phyloP scores from a whole-genome alignment of 1,140 invertebrate genomes.

The Drosophila leontia region DNA sequence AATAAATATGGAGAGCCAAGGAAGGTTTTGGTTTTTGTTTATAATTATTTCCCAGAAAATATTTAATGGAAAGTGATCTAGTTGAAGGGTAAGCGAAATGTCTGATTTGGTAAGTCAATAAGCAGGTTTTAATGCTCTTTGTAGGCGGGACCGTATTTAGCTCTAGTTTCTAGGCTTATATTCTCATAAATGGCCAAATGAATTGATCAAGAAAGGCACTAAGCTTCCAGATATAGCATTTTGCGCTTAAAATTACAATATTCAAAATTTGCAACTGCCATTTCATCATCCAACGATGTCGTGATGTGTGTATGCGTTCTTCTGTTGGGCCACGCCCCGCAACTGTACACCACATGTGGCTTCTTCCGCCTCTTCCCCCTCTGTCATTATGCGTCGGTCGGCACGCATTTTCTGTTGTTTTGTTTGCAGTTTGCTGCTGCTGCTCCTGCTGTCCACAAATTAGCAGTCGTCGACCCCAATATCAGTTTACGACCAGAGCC shows the following conservation, averaged over 20 bases:
- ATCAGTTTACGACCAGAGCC: slow-evolving; percentile 72
- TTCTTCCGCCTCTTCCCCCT: slow-evolving; percentile 10
- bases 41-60: neutral
- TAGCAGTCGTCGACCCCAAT: slow-evolving; percentile 83
- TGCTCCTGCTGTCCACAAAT: slow-evolving; percentile 66
- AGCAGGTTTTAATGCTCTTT: neutral
- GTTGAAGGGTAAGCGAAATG: neutral
- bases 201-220: neutral
- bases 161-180: neutral
- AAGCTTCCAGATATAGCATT: neutral
- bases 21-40: neutral
- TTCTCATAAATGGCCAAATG: neutral
- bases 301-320: neutral
- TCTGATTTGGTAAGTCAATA: neutral
- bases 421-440: slow-evolving; percentile 31
- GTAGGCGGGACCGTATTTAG: neutral
- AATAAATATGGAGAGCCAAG: slow-evolving; percentile 40
- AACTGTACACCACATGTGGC: slow-evolving; percentile 64
- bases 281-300: slow-evolving; percentile 16
- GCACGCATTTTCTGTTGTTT: slow-evolving; percentile 50
- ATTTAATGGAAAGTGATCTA: slow-evolving; percentile 5
- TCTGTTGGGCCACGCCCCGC: slow-evolving; percentile 59
- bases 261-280: slow-evolving; percentile 11
- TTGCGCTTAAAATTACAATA: slow-evolving; percentile 1
- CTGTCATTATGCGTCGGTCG: slow-evolving; percentile 43